These are phyloP conservation scores for Crenuchus spilurus DNA, from an alignment of 2,797 vertebrate species.

Conservation along the genomic window DNA sequence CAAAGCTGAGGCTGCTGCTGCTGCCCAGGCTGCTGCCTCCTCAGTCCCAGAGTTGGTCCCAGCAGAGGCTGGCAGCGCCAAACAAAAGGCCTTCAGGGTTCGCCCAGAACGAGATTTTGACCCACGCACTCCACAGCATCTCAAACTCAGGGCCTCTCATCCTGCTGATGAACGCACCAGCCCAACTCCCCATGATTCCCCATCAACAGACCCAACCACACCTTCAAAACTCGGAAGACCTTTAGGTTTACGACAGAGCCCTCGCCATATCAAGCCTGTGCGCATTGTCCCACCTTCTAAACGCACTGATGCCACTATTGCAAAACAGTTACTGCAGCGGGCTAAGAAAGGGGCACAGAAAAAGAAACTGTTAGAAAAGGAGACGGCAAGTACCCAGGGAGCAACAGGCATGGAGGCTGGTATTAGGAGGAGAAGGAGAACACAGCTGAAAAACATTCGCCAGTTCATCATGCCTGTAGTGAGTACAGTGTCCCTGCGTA, in stretches of 20 bases:
- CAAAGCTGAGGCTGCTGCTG: slow-evolving; percentile 80
- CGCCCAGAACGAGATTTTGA: slow-evolving; percentile 81
- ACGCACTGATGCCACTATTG: slow-evolving; percentile 93
- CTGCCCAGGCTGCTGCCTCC: slow-evolving; percentile 62
- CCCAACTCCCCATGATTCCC: slow-evolving; percentile 53
- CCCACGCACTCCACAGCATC: slow-evolving; percentile 63
- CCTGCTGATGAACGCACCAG: slow-evolving; percentile 59
- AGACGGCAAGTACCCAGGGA: slow-evolving; percentile 82
- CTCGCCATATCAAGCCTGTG: slow-evolving; percentile 92
- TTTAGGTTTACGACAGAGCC: slow-evolving; percentile 88
- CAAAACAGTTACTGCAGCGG: slow-evolving; percentile 94
- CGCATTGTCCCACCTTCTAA: slow-evolving; percentile 93
- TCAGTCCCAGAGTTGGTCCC: slow-evolving; percentile 43
- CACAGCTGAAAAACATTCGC: slow-evolving; percentile 94
- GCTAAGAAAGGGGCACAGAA: slow-evolving; percentile 92
- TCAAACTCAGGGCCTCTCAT: slow-evolving; percentile 61
- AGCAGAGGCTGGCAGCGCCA: slow-evolving; percentile 72
- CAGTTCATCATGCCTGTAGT: slow-evolving; percentile 99
- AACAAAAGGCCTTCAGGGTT: slow-evolving; percentile 85
- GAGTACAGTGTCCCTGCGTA: slow-evolving; percentile 93
- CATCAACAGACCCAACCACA: slow-evolving; percentile 62
- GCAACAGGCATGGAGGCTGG: slow-evolving; percentile 67
- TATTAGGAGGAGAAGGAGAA: slow-evolving; percentile 82
- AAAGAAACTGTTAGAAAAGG: slow-evolving; percentile 90
- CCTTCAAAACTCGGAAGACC: slow-evolving; percentile 70